Percentiles rank a stretch among this genome's conserved stretches.
Evolutionary conservation across 1,140 invertebrate species (phyloP).

Genomic region (Eumeta japonica): DNA sequence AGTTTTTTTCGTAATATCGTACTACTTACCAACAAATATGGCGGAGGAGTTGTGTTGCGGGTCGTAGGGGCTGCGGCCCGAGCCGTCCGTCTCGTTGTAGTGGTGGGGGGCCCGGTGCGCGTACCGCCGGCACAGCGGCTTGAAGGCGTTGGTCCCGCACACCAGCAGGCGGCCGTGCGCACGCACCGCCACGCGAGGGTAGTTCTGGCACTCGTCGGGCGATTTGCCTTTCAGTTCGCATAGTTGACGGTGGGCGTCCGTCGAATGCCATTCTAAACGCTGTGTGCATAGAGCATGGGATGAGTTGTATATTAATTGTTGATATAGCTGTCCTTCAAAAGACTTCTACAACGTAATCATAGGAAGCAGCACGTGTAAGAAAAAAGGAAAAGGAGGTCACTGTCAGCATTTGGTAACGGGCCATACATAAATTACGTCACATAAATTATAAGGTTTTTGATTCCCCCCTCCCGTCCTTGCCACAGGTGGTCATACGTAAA

Average conservation of each 20-base stretch:
- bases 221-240: constrained; percentile 86
- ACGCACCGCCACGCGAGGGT: constrained; percentile 79
- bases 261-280: constrained; percentile 84
- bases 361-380: no score
- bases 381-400: no score
- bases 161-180: constrained; percentile 76
- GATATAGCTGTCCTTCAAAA: no score
- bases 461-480: no score
- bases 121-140: constrained; percentile 87
- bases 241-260: constrained; percentile 75
- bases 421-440: no score
- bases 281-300: constrained; percentile 42
- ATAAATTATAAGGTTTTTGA: no score
- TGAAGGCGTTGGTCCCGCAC: constrained; percentile 97
- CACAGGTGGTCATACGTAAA: no score
- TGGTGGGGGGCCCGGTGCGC: constrained; percentile 43
- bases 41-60: constrained; percentile 92
- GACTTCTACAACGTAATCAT: no score
- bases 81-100: constrained; percentile 72
- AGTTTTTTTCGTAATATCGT: no score
- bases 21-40: constrained; percentile 65
- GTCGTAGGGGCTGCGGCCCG: constrained; percentile 88
- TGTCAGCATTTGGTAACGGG: no score
- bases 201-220: constrained; percentile 93
- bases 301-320: constrained; percentile 4